Percentiles rank a stretch among this genome's conserved stretches.
Evolutionary conservation across 2,797 vertebrate species (phyloP).

Genomic region (Coccyzus lansbergi): DNA sequence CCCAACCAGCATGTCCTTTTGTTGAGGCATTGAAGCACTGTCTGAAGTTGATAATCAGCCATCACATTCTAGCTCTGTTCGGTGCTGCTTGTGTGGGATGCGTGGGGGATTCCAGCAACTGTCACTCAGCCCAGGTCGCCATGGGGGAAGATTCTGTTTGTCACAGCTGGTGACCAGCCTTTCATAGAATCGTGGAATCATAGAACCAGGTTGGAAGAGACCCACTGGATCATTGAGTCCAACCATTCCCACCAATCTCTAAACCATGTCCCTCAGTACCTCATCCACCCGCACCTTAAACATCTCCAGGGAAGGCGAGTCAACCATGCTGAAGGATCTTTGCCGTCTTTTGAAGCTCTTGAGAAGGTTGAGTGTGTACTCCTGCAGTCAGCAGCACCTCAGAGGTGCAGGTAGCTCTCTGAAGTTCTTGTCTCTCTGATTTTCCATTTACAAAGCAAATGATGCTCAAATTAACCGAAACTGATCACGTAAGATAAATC

Average conservation of each 20-base stretch:
- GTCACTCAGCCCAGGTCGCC: not conserved
- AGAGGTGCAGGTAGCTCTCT: fast-evolving
- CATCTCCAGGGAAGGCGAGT: too few relatives aligned
- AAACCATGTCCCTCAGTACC: too few relatives aligned
- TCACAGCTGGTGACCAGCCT: not conserved
- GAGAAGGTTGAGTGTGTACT: not conserved
- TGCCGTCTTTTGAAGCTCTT: not conserved
- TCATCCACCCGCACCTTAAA: too few relatives aligned
- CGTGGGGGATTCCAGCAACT: too few relatives aligned
- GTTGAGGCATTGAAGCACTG: not conserved
- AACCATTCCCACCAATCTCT: too few relatives aligned
- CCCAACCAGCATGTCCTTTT: fast-evolving
- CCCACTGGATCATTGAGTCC: too few relatives aligned
- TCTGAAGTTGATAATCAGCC: not conserved
- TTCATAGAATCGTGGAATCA: too few relatives aligned
- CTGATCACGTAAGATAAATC: not conserved
- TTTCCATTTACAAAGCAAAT: not conserved
- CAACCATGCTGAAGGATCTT: too few relatives aligned
- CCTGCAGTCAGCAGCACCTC: not conserved
- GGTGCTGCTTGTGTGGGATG: too few relatives aligned
- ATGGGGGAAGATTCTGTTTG: not conserved
- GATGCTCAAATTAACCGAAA: not conserved
- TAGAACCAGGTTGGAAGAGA: too few relatives aligned
- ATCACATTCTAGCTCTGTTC: not conserved
- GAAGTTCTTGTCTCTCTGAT: not conserved